A percentile compares a stretch with the other conserved stretches of the same genome.
These are phyloP conservation scores for Galerucella calmariensis DNA, from an alignment of 2,888 invertebrate species.

Conservation along the genomic window DNA sequence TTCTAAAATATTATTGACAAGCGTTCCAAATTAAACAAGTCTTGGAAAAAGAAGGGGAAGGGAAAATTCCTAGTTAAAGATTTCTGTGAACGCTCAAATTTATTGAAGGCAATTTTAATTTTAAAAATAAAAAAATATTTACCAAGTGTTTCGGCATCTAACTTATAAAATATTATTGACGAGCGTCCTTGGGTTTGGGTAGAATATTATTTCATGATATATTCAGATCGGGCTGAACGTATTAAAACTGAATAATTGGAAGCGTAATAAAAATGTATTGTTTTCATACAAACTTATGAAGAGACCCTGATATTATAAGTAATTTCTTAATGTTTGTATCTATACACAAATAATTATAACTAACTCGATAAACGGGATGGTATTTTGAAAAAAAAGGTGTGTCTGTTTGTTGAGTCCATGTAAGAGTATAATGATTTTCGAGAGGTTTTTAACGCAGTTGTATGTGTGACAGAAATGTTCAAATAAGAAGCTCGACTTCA, in stretches of 20 bases:
- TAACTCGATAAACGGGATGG: slow-evolving; percentile 39
- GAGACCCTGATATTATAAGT: not conserved
- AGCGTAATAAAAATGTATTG: not conserved
- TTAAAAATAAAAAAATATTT: too few relatives aligned
- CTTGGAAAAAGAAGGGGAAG: too few relatives aligned
- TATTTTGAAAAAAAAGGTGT: slow-evolving; percentile 45
- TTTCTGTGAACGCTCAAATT: too few relatives aligned
- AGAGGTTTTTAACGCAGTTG: not conserved
- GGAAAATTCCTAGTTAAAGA: too few relatives aligned
- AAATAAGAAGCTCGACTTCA: not conserved
- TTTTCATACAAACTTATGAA: not conserved
- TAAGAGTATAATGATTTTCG: not conserved
- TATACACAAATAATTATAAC: slow-evolving; percentile 33
- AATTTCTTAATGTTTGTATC: slow-evolving; percentile 1
- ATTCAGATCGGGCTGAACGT: not conserved
- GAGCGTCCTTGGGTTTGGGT: too few relatives aligned
- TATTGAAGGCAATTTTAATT: too few relatives aligned
- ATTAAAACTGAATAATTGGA: not conserved
- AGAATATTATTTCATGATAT: not conserved
- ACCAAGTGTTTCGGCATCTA: too few relatives aligned
- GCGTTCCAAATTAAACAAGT: too few relatives aligned
- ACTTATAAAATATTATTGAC: too few relatives aligned
- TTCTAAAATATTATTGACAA: too few relatives aligned
- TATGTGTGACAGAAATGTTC: not conserved
- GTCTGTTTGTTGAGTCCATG: slow-evolving; percentile 43